Evolutionary conservation across 1,140 invertebrate genomes (phyloP).

Genomic region (Scaptomyza graminum): DNA sequence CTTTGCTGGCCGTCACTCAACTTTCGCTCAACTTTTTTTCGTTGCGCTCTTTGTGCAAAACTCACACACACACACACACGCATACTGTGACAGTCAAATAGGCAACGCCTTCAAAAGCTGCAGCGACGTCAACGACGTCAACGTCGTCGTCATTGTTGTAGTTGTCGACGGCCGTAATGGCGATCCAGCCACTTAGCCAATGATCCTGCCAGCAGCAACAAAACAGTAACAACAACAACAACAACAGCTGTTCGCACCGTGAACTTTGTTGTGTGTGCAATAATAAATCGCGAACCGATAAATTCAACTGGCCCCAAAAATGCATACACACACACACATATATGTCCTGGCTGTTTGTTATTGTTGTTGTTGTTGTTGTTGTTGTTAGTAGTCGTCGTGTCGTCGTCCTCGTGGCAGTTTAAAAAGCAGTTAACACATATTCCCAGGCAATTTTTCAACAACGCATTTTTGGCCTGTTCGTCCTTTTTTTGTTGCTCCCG

Average conservation of each 20-base stretch:
- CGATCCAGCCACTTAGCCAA: slow-evolving; percentile 75
- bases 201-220: slow-evolving; percentile 65
- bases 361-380: slow-evolving; percentile 25
- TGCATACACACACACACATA: slow-evolving; percentile 70
- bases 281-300: slow-evolving; percentile 69
- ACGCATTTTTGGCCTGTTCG: slow-evolving; percentile 71
- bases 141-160: slow-evolving; percentile 1
- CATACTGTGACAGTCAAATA: slow-evolving; percentile 41
- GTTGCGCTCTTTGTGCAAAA: slow-evolving; percentile 54
- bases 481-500: slow-evolving; percentile 51
- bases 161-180: slow-evolving; percentile 30
- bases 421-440: slow-evolving; percentile 84
- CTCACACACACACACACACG: slow-evolving; percentile 52
- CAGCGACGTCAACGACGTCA: slow-evolving; percentile 16
- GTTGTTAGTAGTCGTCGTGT: slow-evolving; percentile 53
- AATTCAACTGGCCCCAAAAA: slow-evolving; percentile 62
- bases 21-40: slow-evolving; percentile 68
- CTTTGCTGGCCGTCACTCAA: slow-evolving; percentile 47
- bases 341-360: slow-evolving; percentile 60
- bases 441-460: slow-evolving; percentile 82
- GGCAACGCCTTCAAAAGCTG: slow-evolving; percentile 76
- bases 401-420: slow-evolving; percentile 83
- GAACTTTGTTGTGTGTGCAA: slow-evolving; percentile 47
- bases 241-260: slow-evolving; percentile 62
- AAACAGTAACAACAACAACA: slow-evolving; percentile 38